Evolutionary conservation across 2,113 vertebrate genomes (phyloP).

Genomic region (Anser brachyrhynchus): DNA sequence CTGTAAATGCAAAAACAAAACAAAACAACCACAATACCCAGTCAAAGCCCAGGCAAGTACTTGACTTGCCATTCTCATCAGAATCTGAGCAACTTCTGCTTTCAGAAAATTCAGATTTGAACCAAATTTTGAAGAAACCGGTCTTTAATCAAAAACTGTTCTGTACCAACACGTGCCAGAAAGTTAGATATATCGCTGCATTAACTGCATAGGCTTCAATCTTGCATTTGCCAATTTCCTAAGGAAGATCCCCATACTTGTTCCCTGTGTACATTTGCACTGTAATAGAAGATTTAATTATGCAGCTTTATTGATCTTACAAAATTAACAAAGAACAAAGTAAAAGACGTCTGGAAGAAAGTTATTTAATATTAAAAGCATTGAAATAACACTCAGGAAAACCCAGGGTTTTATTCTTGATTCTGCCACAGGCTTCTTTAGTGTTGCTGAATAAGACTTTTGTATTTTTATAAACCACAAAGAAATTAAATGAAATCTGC

Average conservation of each 20-base stretch:
- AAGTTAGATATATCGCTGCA: neutral
- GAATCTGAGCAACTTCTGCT: neutral
- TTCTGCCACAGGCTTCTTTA: neutral
- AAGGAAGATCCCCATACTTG: neutral
- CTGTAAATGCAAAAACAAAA: neutral
- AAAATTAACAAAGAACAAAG: slow-evolving; percentile 11
- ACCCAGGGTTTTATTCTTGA: neutral
- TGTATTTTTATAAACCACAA: neutral
- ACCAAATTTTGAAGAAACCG: neutral
- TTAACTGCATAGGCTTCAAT: neutral
- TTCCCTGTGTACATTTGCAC: neutral
- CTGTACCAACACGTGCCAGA: too few relatives aligned
- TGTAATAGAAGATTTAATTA: neutral
- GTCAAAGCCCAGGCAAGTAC: neutral
- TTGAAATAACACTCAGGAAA: slow-evolving; percentile 1
- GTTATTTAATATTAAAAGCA: slow-evolving; percentile 5
- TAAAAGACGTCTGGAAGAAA: neutral
- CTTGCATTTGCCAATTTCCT: neutral
- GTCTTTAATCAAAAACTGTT: neutral
- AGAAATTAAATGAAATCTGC: neutral
- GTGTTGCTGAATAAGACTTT: neutral
- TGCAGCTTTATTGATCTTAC: neutral
- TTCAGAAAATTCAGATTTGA: neutral
- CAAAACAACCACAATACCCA: neutral
- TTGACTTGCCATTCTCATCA: neutral